Base-by-base conservation (phyloP, 2,113 vertebrate species). In the Argyrosomus japonicus region DNA sequence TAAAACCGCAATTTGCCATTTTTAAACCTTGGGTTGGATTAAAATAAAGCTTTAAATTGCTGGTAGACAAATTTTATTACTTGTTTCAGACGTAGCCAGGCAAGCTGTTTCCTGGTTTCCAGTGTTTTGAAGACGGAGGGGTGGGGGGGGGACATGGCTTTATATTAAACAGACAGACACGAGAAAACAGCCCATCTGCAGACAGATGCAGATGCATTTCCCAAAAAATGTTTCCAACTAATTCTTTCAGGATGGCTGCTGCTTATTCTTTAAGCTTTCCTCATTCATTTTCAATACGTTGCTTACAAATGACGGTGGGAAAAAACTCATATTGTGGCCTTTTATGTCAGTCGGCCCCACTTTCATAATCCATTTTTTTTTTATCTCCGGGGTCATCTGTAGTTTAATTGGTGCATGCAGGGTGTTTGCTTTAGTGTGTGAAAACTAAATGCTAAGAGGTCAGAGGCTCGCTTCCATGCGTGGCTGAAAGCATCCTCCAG, bases 401-500 rank as follows among this genome's bases (percentile, higher is more conserved):
- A 48, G 60, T 74, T 61, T 45, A 58, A 25, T 65, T 57, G 17
- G 17, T 48, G 27, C 17, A 23, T 21, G 27, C 13, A 43, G 17
- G 19, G 25, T 45, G 3, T 57, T 29, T 23, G 40, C 19, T 23
- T 61, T 8, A 47, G 40, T 13, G 27, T 47, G 6, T 45, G 56
- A 53, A 51, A 61, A 18, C 18, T 19, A 1, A 65, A 62, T n/a
- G 29, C 65, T 17, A 14, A 65, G 45, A 69, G 23, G 53, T 68
- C 68, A 71, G 19, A 19, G 5, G 4, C 17, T 48, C 56, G 12
- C 27, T 60, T 61, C 29, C 27, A 60, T 45, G 3, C 13, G 4
- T 54, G 70, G 15, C 67, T 43, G 3, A 81, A 90, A 61, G 23
- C 77, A 23, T 80, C 45, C 36, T 43, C 53, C 21, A 47, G 7